Evolutionary conservation across 2,797 vertebrate genomes (phyloP), one percentile per base, ranked within the genome.

Genomic region (Geotrypetes seraphini): DNA sequence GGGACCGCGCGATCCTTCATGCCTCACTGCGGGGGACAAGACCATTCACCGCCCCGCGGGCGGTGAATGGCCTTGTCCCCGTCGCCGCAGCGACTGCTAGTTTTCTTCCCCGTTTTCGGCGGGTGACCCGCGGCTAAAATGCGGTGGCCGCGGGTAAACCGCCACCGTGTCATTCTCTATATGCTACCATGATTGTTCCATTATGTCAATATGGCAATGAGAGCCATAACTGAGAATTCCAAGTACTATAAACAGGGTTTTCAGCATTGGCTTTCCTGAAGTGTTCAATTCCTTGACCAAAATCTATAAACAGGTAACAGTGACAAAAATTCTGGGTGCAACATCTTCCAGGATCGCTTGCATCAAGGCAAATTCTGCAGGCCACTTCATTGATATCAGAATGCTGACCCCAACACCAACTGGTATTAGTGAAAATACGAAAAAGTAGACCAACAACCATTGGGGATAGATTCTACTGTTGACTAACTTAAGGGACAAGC

Each of bases 241-340:
- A 39, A 84, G 43, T 17, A 85, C 59, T 42, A 95, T 72, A 62
- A 90, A 91, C 31, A 85, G 33, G 50, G 87, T 87, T 57, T 92
- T 93, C 38, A 81, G 69, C 8, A 95, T 73, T 55, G 84, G 86
- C 33, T 53, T 66, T 39, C 82, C 85, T 0, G 74, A 70, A 2
- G 81, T 69, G 61, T 85, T 87, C 23, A 95, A 78, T 40, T 93
- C 89, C 8, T 85, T 81, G 1, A 91, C 91, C 19, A 95, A 75
- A 64, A 95, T 91, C 69, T 95, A 91, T 45, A 95, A 39, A 47
- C 95, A 95, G 47, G 91, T 92, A 66, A 95, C 87, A 48, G 92
- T 93, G 9, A 95, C 22, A 29, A 93, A 95, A 0, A 90, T 95
- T 7, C 91, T 91, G 0, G 89, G 84, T 0, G 91, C 79, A 14